Base-by-base conservation (phyloP, 2,113 vertebrate genomes). In the Sinocyclocheilus grahami region DNA sequence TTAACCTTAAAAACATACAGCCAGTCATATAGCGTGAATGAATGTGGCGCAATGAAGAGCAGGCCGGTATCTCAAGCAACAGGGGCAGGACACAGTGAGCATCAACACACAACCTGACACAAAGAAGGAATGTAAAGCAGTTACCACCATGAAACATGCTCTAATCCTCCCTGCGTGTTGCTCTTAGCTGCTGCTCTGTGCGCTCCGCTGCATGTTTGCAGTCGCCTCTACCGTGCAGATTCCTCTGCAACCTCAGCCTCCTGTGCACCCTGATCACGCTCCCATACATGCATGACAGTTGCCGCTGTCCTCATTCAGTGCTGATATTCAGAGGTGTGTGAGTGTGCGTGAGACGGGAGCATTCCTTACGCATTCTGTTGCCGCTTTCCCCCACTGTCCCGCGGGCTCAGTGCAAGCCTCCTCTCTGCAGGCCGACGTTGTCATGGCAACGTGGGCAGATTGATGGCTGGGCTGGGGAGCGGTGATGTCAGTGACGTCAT, bases 371-470 rank as follows among this genome's bases (percentile, higher is more conserved):
- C 94, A 95, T 94, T 93, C 94, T 92, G 92, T 87, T 84, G 93
- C 87, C 90, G 92, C 91, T 90, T 92, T 92, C 89, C 86, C 80
- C 82, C 89, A 88, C 91, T 84, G 89, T 85, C 91, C 91, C 22
- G 92, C 90, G 87, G 93, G 84, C 86, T 94, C 92, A 81, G 90
- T 91, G 89, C 91, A 92, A 92, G 93, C 88, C 84, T 94, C 92
- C 42, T 92, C 93, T 93, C 94, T 82, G 93, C 94, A 93, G 94
- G 91, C 94, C 90, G 91, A 83, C 88, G 95, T 95, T 94, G 95
- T 93, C 95, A 96, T 94, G 94, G 96, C 93, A 95, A 95, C 95
- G 14, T 84, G 89, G 90, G 93, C 90, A 91, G 93, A 93, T 89
- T 93, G 95, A 93, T 91, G 93, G 91, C 86, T 92, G 58, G 95